Evolutionary conservation across 1,140 invertebrate genomes (phyloP).

Genomic region (Gerris buenoi): DNA sequence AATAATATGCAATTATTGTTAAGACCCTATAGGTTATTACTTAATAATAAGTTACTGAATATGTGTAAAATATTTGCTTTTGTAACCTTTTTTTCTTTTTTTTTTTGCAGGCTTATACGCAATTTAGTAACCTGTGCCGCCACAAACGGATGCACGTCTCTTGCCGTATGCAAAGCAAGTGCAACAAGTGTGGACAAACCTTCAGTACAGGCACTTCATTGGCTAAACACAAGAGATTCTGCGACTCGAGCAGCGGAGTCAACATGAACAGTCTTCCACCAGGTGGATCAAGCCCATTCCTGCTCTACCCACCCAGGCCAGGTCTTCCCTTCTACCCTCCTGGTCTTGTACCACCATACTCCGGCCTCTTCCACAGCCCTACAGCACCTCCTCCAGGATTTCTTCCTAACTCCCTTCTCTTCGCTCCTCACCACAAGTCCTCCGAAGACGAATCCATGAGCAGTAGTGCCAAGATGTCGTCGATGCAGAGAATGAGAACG

Average conservation of each 20-base stretch:
- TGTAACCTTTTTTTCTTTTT: too few species aligned
- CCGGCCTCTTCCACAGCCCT: constrained; percentile 39
- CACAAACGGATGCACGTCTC: constrained; percentile 97
- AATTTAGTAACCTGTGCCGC: constrained; percentile 97
- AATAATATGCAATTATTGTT: too few species aligned
- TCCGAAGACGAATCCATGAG: constrained; percentile 14
- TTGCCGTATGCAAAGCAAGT: constrained; percentile 76
- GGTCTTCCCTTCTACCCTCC: constrained; percentile 43
- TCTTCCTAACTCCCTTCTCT: constrained; percentile 37
- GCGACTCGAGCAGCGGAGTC: constrained; percentile 40
- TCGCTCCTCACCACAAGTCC: constrained; percentile 30
- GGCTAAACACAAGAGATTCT: constrained; percentile 65
- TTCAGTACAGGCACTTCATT: constrained; percentile 76
- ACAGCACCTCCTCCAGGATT: constrained; percentile 32
- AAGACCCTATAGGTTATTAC: too few species aligned
- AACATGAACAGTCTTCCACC: constrained; percentile 15
- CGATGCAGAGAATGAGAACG: constrained; percentile 16
- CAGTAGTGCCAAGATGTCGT: constrained; percentile 18
- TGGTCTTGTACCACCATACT: constrained; percentile 41
- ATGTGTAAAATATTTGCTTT: too few species aligned
- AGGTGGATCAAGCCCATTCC: constrained; percentile 44
- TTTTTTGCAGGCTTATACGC: constrained; percentile 81
- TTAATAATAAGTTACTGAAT: too few species aligned
- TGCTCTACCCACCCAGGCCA: constrained; percentile 40
- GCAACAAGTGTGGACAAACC: constrained; percentile 77